Evolutionary conservation across 2,797 vertebrate species (phyloP), one percentile per base, ranked within the genome.

Genomic region (Thalassophryne amazonica): DNA sequence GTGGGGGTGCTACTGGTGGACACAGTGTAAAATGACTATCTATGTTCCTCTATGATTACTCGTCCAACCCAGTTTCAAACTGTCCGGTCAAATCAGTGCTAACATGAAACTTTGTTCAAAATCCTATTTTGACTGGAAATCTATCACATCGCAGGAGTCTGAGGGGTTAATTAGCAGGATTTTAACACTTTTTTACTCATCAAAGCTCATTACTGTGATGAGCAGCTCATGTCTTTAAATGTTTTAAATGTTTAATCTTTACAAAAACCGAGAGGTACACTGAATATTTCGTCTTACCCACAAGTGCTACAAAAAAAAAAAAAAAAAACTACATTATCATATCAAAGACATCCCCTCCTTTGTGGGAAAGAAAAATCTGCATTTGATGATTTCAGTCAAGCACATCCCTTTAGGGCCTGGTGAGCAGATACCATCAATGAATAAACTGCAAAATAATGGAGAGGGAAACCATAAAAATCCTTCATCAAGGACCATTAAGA

Each of bases 361-460:
- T 47, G 53, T 51, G 43, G 50, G 35, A 53, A 76, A 68, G 60
- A 71, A 63, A 69, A 68, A 73, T 78, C 52, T 46, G 48, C 21
- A 78, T 78, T 61, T 79, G 80, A 79, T 69, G 41, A 80, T 81
- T 80, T 81, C 64, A 77, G 43, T 69, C 45, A 36, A 70, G 58
- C 56, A 55, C 23, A 48, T 61, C 52, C 56, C 69, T 48, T 53
- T 46, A 68, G 71, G 50, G 69, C 55, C 52, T 60, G 20, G 37
- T 73, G 56, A 54, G 75, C 45, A 77, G 75, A 78, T 65, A 73
- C 80, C 50, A 73, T 79, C 69, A 78, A 62, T 76, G 81, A 72
- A 82, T 70, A 78, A 86, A 84, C 58, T 68, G 57, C 77, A 68
- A 82, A 73, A 83, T 84, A 83, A 82, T 79, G 70, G 57, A 55